phyloP scores from a whole-genome alignment of 2,797 vertebrate species.

The Apodemus agrarius region DNA sequence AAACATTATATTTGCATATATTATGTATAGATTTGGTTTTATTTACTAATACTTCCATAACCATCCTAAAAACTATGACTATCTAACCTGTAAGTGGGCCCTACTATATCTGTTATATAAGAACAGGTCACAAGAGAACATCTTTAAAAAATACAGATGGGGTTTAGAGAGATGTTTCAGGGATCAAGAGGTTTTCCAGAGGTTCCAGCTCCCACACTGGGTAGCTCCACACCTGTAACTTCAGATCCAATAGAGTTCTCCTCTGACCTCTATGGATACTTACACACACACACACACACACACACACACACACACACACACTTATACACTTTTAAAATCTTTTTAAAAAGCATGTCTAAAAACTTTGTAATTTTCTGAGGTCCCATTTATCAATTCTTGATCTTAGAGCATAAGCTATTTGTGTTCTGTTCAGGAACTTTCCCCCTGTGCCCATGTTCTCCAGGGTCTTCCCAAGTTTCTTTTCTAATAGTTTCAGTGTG shows the following conservation, averaged over 20 bases:
- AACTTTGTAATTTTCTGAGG: no score
- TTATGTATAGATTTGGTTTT: neutral
- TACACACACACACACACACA: neutral
- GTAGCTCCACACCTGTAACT: neutral
- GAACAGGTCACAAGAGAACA: neutral
- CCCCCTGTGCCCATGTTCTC: no score
- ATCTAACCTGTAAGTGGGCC: neutral
- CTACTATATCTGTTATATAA: neutral
- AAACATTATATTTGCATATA: neutral
- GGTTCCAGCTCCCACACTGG: neutral
- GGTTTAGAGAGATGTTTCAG: fast-evolving
- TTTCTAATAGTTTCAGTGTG: no score
- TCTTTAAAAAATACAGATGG: neutral
- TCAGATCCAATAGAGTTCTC: neutral
- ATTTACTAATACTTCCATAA: neutral
- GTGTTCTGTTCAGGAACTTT: no score
- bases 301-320: neutral
- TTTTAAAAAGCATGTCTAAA: no score
- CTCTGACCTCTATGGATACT: neutral
- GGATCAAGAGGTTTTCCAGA: neutral
- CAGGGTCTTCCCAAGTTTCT: no score
- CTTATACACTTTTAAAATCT: no score
- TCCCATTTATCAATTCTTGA: no score
- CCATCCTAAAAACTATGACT: neutral
- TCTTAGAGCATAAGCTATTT: no score